Conservation (phyloP, 2,113 vertebrate species). For the Datnioides undecimradiatus region DNA sequence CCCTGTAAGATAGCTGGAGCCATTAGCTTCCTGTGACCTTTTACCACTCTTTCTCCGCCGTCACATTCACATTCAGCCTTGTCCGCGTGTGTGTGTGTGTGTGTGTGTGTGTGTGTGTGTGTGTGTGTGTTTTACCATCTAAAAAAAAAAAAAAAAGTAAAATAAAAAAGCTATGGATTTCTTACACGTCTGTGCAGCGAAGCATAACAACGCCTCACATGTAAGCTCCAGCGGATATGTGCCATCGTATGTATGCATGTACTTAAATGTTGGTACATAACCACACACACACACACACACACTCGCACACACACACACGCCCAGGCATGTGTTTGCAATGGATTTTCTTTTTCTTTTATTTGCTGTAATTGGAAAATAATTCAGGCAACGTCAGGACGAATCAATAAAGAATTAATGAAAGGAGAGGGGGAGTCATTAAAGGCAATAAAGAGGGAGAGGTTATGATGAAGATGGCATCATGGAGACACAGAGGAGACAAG, state of each 20-base stretch:
- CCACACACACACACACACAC: constrained; percentile 27
- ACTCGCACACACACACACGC: constrained; percentile 33
- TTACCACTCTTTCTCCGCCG: constrained; percentile 74
- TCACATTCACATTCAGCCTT: constrained; percentile 65
- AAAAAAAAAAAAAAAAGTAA: too few relatives aligned
- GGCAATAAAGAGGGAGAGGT: constrained; percentile 84
- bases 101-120: constrained; percentile 25
- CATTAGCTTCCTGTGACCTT: constrained; percentile 84
- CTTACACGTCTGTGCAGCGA: not conserved
- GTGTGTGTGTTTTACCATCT: constrained; percentile 23
- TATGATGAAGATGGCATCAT: constrained; percentile 86
- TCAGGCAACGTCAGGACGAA: constrained; percentile 82
- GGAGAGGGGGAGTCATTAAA: constrained; percentile 86
- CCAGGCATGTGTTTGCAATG: constrained; percentile 57
- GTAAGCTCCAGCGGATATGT: not conserved
- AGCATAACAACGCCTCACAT: not conserved
- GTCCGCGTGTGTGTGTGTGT: not conserved
- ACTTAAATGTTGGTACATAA: constrained; percentile 32
- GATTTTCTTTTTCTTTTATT: constrained; percentile 80
- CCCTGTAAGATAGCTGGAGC: constrained; percentile 76
- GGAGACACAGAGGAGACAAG: constrained; percentile 75
- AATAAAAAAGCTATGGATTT: not conserved
- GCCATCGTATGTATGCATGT: not conserved
- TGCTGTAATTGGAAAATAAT: constrained; percentile 88
- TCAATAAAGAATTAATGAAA: constrained; percentile 89